Evolutionary conservation across 2,113 vertebrate species (phyloP).

Genomic region (Cepphus grylle): DNA sequence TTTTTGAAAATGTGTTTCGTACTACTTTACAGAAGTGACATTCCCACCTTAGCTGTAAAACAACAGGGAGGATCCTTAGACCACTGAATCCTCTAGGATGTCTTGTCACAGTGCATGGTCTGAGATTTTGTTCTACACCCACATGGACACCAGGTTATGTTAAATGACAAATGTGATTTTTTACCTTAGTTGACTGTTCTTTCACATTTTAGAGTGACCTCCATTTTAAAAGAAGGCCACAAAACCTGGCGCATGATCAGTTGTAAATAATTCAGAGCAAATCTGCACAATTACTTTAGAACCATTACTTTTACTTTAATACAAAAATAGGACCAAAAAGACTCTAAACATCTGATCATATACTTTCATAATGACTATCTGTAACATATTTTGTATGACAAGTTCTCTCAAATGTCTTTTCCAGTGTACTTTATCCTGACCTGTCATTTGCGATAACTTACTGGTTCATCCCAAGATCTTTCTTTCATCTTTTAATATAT

Average conservation of each 20-base stretch:
- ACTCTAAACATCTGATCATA: rapidly evolving
- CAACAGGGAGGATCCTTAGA: background rate
- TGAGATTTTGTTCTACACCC: background rate
- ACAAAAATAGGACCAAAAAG: background rate
- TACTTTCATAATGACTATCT: background rate
- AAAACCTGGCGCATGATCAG: background rate
- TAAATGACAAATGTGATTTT: background rate
- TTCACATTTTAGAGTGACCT: background rate
- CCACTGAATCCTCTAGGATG: background rate
- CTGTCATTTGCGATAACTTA: background rate
- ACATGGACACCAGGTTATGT: background rate
- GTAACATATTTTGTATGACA: background rate
- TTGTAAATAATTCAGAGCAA: background rate
- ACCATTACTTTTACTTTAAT: background rate
- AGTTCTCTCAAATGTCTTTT: background rate
- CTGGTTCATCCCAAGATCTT: background rate
- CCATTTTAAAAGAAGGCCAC: background rate
- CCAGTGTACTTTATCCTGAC: background rate
- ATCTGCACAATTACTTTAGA: background rate
- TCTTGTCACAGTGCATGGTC: background rate
- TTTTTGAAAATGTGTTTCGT: background rate
- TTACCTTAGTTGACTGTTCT: background rate
- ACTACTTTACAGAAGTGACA: background rate
- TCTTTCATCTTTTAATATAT: background rate
- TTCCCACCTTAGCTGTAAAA: background rate